Percentiles rank a stretch among this genome's conserved stretches.
Conservation (phyloP, 2,113 vertebrate species). For the Podiceps cristatus region DNA sequence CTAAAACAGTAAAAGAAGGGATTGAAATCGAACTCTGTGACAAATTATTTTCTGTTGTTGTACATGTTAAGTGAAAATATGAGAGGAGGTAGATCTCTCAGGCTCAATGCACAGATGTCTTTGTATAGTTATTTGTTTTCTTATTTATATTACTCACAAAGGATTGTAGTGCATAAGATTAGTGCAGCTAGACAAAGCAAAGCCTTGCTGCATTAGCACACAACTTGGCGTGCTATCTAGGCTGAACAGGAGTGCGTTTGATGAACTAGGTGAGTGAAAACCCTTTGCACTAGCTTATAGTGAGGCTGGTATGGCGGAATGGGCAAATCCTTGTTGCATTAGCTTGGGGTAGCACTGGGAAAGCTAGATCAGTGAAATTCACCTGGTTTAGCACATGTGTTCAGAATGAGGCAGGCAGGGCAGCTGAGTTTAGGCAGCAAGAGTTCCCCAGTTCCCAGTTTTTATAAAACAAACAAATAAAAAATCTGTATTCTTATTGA, state of each 20-base stretch:
- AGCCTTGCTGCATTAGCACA: not conserved
- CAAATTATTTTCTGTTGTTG: not conserved
- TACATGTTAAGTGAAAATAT: not conserved
- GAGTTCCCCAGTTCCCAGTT: not conserved
- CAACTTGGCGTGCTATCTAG: not conserved
- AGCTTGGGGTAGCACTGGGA: not conserved
- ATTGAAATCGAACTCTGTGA: conserved; percentile 10
- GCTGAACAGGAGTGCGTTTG: not conserved
- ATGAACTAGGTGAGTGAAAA: not conserved
- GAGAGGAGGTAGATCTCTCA: not conserved
- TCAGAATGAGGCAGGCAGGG: not conserved
- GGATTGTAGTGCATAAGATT: not conserved
- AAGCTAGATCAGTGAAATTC: not conserved
- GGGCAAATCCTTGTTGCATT: not conserved
- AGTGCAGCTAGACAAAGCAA: conserved; percentile 29
- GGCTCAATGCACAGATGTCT: not conserved
- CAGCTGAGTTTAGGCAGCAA: not conserved
- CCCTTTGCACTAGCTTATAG: not conserved
- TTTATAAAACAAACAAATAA: not conserved
- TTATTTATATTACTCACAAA: conserved; percentile 17
- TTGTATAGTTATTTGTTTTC: not conserved
- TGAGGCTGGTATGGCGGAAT: not conserved
- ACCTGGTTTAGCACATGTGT: not conserved
- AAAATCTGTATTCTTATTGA: not conserved
- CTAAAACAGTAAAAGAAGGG: not conserved